Conservation (phyloP, 2,113 vertebrate genomes). For the Ageneiosus marmoratus region DNA sequence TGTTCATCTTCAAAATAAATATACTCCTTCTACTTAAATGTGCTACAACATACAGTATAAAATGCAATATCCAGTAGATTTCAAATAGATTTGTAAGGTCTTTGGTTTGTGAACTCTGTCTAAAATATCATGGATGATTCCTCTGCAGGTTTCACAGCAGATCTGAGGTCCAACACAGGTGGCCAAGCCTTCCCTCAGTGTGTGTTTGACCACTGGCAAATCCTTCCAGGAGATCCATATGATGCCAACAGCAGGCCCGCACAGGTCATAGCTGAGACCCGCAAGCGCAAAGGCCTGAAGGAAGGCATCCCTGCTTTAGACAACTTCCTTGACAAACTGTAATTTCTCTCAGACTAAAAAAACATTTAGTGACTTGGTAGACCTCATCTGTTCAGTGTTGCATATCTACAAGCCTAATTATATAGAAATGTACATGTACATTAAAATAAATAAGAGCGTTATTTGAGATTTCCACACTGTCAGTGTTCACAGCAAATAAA, state of each 20-base stretch:
- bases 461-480: constrained; percentile 35
- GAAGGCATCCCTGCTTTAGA: constrained; percentile 57
- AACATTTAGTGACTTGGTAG: constrained; percentile 28
- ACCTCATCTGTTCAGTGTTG: constrained; percentile 35
- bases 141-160: constrained; percentile 61
- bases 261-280: constrained; percentile 58
- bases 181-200: constrained; percentile 67
- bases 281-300: constrained; percentile 62
- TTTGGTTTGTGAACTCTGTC: no score
- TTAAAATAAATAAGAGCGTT: constrained; percentile 15
- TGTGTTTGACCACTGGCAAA: constrained; percentile 64
- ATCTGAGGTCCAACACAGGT: constrained; percentile 56
- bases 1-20: constrained; percentile 28
- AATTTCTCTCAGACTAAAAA: constrained; percentile 20
- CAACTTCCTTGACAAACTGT: constrained; percentile 63
- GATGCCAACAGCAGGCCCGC: constrained; percentile 51
- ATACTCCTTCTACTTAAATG: neutral
- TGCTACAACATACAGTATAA: neutral
- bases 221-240: constrained; percentile 62
- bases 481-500: constrained; percentile 43
- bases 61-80: neutral
- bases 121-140: neutral
- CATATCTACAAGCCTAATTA: constrained; percentile 9
- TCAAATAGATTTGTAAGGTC: neutral
- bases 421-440: constrained; percentile 32